Conservation (phyloP, 2,888 invertebrate species). For the Mamestra brassicae region DNA sequence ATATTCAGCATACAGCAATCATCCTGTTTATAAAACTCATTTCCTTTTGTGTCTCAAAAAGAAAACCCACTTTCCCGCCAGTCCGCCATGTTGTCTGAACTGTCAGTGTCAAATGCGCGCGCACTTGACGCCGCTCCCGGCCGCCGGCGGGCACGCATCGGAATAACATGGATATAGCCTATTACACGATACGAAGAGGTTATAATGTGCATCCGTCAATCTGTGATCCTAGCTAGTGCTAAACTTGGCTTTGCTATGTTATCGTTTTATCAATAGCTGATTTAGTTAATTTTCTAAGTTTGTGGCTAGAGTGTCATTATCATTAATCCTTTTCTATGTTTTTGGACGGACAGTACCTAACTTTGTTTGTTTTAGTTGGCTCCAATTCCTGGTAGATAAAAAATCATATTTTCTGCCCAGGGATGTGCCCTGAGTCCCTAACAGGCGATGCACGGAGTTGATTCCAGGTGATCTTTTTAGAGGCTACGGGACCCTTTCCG, state of each 20-base stretch:
- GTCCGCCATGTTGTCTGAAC: conserved; percentile 66
- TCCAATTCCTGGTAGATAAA: too few species aligned
- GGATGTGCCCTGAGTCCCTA: too few species aligned
- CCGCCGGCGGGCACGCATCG: conserved; percentile 73
- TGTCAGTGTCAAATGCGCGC: conserved; percentile 69
- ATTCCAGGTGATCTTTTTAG: too few species aligned
- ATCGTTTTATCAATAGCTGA: conserved; percentile 24
- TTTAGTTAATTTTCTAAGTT: too few species aligned
- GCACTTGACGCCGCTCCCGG: conserved; percentile 67
- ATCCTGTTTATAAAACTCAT: background rate
- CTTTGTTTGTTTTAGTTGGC: too few species aligned
- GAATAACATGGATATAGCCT: conserved; percentile 75
- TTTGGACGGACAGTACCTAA: too few species aligned
- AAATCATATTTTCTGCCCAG: too few species aligned
- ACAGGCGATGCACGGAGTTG: too few species aligned
- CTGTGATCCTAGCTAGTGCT: conserved; percentile 22
- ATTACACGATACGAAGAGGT: conserved; percentile 49
- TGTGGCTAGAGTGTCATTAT: too few species aligned
- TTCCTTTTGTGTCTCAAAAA: conserved; percentile 21
- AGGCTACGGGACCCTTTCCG: too few species aligned
- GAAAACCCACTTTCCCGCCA: conserved; percentile 58
- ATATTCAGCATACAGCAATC: background rate
- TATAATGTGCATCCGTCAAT: conserved; percentile 63
- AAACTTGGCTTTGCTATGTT: conserved; percentile 26
- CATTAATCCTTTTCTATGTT: too few species aligned